A percentile compares a stretch with the other conserved stretches of the same genome.
phyloP scores from a whole-genome alignment of 2,797 vertebrate species.

The Pangasius sanitwongsei region DNA sequence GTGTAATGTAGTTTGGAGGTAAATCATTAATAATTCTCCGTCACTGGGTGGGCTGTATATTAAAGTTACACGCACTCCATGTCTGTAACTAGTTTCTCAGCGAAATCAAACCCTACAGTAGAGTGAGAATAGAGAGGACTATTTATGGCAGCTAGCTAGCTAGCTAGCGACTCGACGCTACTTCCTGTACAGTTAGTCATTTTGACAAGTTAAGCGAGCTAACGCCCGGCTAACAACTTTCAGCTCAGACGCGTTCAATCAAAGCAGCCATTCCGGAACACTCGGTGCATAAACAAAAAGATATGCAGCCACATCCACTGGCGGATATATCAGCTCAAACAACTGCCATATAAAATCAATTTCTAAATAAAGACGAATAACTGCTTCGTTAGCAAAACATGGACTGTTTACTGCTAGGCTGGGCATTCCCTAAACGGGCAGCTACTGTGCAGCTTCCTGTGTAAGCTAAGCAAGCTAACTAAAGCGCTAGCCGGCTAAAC shows the following conservation, averaged over 20 bases:
- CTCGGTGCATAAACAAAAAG: background rate
- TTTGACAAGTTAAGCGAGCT: conserved; percentile 48
- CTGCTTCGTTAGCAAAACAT: conserved; percentile 44
- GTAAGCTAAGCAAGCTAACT: conserved; percentile 55
- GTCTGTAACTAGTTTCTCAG: conserved; percentile 18
- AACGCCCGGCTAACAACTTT: conserved; percentile 44
- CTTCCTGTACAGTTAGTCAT: conserved; percentile 49
- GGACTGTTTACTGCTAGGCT: conserved; percentile 44
- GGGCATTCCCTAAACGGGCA: conserved; percentile 48
- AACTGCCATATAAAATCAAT: background rate
- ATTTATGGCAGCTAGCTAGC: conserved; percentile 39
- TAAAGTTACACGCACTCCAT: conserved; percentile 3
- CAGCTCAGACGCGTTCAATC: conserved; percentile 12
- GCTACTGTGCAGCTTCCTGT: conserved; percentile 59
- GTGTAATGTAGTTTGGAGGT: too few relatives aligned
- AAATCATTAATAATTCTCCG: background rate
- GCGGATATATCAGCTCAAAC: background rate
- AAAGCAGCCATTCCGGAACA: background rate
- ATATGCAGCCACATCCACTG: background rate
- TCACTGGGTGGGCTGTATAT: background rate
- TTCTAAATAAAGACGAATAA: conserved; percentile 25
- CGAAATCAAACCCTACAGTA: conserved; percentile 26
- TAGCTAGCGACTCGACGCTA: conserved; percentile 29
- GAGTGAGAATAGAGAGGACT: conserved; percentile 19
- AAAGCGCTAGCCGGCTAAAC: conserved; percentile 52